phyloP scores from a whole-genome alignment of 2,113 vertebrate species.

The Scomber japonicus region DNA sequence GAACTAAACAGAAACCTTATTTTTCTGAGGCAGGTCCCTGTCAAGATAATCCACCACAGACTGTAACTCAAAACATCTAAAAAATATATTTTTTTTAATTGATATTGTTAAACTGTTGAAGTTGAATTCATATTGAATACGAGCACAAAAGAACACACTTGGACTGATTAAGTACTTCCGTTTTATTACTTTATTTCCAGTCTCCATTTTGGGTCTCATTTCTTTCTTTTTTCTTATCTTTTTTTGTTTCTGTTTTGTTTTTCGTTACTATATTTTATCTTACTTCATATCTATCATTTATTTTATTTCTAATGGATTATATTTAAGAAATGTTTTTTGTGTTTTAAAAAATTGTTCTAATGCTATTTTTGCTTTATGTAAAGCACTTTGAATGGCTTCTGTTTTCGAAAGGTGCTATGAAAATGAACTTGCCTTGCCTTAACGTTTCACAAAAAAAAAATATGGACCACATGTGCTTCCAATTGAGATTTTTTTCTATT shows the following conservation, averaged over 20 bases:
- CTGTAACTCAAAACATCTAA: too few species aligned
- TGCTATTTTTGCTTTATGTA: not conserved
- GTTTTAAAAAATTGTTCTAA: not conserved
- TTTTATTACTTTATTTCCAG: too few species aligned
- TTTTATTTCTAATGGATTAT: too few species aligned
- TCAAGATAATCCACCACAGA: too few species aligned
- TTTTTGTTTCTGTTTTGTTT: not conserved
- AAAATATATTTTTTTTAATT: too few species aligned
- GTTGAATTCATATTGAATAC: not conserved
- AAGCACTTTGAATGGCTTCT: too few species aligned
- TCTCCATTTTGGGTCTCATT: too few species aligned
- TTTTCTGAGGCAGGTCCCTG: too few species aligned
- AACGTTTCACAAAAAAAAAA: not conserved
- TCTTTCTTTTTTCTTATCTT: too few species aligned
- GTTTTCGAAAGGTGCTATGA: not conserved
- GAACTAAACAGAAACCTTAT: not conserved
- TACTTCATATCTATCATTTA: not conserved
- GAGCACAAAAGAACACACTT: not conserved
- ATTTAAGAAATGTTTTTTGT: not conserved
- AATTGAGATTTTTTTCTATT: not conserved
- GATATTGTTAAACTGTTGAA: too few species aligned
- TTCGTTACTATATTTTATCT: too few species aligned
- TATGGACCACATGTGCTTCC: not conserved
- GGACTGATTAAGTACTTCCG: too few species aligned
- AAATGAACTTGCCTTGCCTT: not conserved